Conservation (phyloP, 2,113 vertebrate species). For the Amazona vittata region DNA sequence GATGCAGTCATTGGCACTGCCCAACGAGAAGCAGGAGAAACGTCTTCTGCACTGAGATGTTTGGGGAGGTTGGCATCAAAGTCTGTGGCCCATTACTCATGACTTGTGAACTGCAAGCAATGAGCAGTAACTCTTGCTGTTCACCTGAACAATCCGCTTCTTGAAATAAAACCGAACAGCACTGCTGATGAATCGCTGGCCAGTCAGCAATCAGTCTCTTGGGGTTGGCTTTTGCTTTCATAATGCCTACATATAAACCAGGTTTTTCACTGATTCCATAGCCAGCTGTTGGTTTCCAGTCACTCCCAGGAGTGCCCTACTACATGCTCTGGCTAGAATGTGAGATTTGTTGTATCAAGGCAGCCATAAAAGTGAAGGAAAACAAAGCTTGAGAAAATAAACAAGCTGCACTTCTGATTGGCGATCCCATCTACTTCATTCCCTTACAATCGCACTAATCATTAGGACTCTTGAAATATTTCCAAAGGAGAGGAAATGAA, state of each 20-base stretch:
- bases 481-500: constrained; percentile 79
- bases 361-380: constrained; percentile 65
- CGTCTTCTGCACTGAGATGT: neutral
- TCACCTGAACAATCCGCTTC: neutral
- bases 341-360: constrained; percentile 64
- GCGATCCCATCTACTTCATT: neutral
- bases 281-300: constrained; percentile 30
- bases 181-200: neutral
- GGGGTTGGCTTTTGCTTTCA: neutral
- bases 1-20: neutral
- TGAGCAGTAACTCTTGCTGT: neutral
- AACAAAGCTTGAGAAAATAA: constrained; percentile 62
- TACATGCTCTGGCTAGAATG: constrained; percentile 61
- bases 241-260: neutral
- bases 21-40: neutral
- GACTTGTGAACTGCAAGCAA: neutral
- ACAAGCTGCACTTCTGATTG: constrained; percentile 64
- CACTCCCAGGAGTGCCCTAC: constrained; percentile 35
- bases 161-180: neutral
- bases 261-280: neutral
- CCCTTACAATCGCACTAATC: constrained; percentile 58
- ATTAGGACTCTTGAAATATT: constrained; percentile 76
- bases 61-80: neutral
- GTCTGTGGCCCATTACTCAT: neutral
- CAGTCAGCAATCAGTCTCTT: fast-evolving